Conservation (phyloP, 2,888 invertebrate species). For the Lithophane socia region DNA sequence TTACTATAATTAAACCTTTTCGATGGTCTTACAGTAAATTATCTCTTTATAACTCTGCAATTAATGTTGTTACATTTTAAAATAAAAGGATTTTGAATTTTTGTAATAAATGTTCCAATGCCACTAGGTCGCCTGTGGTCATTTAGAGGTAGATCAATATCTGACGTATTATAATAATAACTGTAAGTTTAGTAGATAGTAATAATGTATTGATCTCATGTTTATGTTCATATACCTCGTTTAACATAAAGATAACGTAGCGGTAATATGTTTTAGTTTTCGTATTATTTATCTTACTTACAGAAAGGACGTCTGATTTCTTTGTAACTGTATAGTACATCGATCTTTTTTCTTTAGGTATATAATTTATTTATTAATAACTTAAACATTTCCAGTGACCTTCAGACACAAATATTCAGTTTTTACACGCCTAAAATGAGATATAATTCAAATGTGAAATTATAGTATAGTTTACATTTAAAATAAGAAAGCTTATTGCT, state of each 20-base stretch:
- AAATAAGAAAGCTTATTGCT: slow-evolving; percentile 55
- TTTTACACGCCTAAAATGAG: slow-evolving; percentile 17
- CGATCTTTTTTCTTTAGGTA: neutral
- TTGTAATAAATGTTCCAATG: slow-evolving; percentile 26
- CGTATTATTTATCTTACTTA: slow-evolving; percentile 4
- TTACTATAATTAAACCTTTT: slow-evolving; percentile 28
- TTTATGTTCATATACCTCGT: slow-evolving; percentile 56
- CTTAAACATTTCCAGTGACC: slow-evolving; percentile 16
- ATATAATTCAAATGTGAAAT: slow-evolving; percentile 19
- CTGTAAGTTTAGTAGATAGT: slow-evolving; percentile 43
- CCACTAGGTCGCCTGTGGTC: slow-evolving; percentile 35
- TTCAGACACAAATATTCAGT: slow-evolving; percentile 4
- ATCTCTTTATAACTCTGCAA: slow-evolving; percentile 11
- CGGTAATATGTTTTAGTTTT: slow-evolving; percentile 16
- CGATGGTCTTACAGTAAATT: slow-evolving; percentile 20
- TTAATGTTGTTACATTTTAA: slow-evolving; percentile 31
- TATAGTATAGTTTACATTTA: slow-evolving; percentile 17
- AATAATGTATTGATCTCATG: slow-evolving; percentile 70
- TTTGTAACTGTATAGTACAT: neutral
- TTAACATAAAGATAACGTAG: slow-evolving; percentile 42
- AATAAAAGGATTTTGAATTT: slow-evolving; percentile 1
- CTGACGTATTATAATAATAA: slow-evolving; percentile 47
- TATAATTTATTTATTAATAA: neutral
- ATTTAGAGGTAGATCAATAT: slow-evolving; percentile 48
- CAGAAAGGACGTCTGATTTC: neutral